Conservation (phyloP, 2,797 vertebrate species). For the Erithacus rubecula region DNA sequence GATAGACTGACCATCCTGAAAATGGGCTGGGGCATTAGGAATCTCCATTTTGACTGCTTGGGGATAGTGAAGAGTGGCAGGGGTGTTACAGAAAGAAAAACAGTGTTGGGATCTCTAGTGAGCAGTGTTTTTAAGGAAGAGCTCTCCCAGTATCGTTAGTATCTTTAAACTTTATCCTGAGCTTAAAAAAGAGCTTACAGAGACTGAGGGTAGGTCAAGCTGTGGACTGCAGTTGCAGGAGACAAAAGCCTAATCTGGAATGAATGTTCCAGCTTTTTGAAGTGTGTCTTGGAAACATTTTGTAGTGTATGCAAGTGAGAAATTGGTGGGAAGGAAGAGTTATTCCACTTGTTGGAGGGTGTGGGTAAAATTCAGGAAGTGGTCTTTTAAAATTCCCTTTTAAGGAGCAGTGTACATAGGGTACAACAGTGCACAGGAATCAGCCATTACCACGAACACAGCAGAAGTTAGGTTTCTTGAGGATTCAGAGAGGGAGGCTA, state of each 20-base stretch:
- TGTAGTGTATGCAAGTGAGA: not conserved
- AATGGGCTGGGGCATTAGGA: not conserved
- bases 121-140: not conserved
- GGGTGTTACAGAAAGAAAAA: not conserved
- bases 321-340: not conserved
- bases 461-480: constrained; percentile 18
- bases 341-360: not conserved
- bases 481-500: not conserved
- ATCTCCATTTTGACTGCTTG: not conserved
- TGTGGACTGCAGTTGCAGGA: not conserved
- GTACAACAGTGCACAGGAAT: not conserved
- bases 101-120: not conserved
- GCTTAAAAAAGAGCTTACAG: not conserved
- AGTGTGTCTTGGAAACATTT: not conserved
- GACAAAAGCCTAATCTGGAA: not conserved
- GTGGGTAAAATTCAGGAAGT: not conserved
- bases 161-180: not conserved
- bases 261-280: not conserved
- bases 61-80: not conserved
- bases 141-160: not conserved
- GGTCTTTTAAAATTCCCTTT: not conserved
- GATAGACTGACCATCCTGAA: not conserved
- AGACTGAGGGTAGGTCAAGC: not conserved
- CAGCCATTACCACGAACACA: not conserved
- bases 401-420: rapidly evolving